Evolutionary conservation across 2,888 invertebrate species (phyloP).

Genomic region (Trissonchulus sp.): DNA sequence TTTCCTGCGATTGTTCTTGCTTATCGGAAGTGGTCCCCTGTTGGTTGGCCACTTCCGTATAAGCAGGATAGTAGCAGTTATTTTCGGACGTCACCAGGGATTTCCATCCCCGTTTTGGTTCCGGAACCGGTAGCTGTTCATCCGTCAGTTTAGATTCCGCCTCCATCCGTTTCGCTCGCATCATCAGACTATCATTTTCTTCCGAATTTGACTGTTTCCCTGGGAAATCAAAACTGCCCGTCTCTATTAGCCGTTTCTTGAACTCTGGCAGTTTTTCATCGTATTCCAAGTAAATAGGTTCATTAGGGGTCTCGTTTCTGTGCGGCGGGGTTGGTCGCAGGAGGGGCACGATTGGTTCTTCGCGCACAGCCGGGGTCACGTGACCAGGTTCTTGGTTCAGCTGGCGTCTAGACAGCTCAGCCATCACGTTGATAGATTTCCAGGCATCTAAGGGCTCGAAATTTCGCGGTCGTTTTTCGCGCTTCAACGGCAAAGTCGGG

Average conservation of each 20-base stretch:
- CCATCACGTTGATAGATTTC: constrained; percentile 8
- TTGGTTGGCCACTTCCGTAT: constrained; percentile 7
- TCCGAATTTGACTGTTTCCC: constrained; percentile 21
- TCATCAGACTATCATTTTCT: too few species aligned
- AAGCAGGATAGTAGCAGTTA: constrained; percentile 4
- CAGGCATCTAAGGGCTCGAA: constrained; percentile 29
- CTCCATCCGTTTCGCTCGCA: too few species aligned
- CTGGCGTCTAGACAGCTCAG: background rate
- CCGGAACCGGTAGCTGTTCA: background rate
- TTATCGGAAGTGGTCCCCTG: background rate
- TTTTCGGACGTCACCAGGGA: background rate
- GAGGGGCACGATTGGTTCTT: constrained; percentile 15
- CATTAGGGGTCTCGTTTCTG: background rate
- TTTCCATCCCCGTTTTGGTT: constrained; percentile 12
- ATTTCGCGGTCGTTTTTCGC: background rate
- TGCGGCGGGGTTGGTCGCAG: constrained; percentile 19
- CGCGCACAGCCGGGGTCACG: background rate
- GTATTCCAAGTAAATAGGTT: constrained; percentile 33
- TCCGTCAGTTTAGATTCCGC: background rate
- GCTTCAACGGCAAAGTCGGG: constrained; percentile 5
- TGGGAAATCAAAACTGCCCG: constrained; percentile 31
- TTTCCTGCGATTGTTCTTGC: background rate
- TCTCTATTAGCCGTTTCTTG: constrained; percentile 34
- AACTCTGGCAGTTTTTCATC: constrained; percentile 33
- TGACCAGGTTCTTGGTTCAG: background rate